Conservation (phyloP, 1,140 invertebrate genomes). For the Danaus plexippus region DNA sequence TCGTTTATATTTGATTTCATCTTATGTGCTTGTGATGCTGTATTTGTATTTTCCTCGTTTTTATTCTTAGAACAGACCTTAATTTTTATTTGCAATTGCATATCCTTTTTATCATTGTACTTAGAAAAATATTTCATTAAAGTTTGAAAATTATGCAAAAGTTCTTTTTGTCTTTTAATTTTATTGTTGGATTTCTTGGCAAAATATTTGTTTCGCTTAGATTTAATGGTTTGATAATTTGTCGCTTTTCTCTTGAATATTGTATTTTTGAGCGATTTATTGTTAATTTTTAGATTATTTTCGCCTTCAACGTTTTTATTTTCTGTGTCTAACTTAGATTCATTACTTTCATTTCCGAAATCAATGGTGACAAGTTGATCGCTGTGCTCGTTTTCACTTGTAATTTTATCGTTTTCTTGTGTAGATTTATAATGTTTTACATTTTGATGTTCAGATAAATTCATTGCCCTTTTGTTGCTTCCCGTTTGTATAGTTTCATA, state of each 20-base stretch:
- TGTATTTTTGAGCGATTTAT: slow-evolving; percentile 6
- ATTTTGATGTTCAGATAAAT: too few relatives aligned
- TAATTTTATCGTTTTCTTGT: too few relatives aligned
- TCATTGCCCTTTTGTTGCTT: too few relatives aligned
- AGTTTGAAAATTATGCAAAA: slow-evolving; percentile 35
- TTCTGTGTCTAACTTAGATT: neutral
- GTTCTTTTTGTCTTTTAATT: slow-evolving; percentile 15
- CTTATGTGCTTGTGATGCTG: slow-evolving; percentile 9
- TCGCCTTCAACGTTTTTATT: neutral
- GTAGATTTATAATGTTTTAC: too few relatives aligned
- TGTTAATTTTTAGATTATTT: slow-evolving; percentile 9
- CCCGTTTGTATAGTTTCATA: too few relatives aligned
- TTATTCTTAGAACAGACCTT: slow-evolving; percentile 26
- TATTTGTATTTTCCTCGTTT: slow-evolving; percentile 5
- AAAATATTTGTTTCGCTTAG: slow-evolving; percentile 27
- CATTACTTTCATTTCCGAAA: slow-evolving; percentile 19
- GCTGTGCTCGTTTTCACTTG: slow-evolving; percentile 9
- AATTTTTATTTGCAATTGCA: slow-evolving; percentile 43
- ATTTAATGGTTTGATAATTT: slow-evolving; percentile 18
- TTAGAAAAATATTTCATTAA: slow-evolving; percentile 39
- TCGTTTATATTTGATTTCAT: neutral
- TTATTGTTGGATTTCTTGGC: slow-evolving; percentile 25
- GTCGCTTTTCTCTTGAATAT: slow-evolving; percentile 11
- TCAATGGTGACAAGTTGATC: slow-evolving; percentile 20
- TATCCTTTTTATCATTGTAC: slow-evolving; percentile 25